Conservation (phyloP, 2,888 invertebrate genomes). For the Chrysodeixis includens region DNA sequence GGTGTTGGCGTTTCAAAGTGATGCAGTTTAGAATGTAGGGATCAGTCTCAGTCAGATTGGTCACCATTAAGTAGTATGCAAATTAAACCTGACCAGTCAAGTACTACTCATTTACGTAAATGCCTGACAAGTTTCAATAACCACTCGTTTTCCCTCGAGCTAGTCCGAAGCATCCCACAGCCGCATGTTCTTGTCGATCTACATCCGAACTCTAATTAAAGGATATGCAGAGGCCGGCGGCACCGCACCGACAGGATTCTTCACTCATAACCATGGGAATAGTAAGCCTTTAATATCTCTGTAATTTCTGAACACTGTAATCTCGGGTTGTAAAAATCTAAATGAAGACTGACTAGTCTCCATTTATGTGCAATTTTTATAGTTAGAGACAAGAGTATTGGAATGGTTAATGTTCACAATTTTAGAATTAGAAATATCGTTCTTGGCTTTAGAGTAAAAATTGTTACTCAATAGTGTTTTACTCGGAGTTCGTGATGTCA, state of each 20-base stretch:
- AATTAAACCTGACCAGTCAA: neutral
- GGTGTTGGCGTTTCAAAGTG: neutral
- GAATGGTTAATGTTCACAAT: too few species aligned
- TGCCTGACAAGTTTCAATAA: slow-evolving; percentile 19
- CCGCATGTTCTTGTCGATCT: slow-evolving; percentile 41
- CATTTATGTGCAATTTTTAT: neutral
- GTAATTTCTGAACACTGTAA: slow-evolving; percentile 33
- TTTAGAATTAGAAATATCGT: too few species aligned
- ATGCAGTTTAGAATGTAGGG: slow-evolving; percentile 10
- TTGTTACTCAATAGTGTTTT: neutral
- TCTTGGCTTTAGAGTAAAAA: neutral
- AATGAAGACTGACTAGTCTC: too few species aligned
- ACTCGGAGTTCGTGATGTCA: neutral
- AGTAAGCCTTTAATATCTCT: slow-evolving; percentile 25
- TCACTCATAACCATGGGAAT: slow-evolving; percentile 60
- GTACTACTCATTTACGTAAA: slow-evolving; percentile 29
- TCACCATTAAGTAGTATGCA: too few species aligned
- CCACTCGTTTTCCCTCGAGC: slow-evolving; percentile 43
- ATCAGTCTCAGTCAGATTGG: neutral
- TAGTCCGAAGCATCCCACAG: slow-evolving; percentile 34
- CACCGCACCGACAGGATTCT: slow-evolving; percentile 63
- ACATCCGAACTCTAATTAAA: slow-evolving; percentile 68
- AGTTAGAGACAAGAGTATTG: neutral
- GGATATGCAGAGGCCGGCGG: slow-evolving; percentile 65
- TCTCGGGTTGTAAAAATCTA: slow-evolving; percentile 33